Percentiles rank a stretch among this genome's conserved stretches.
These are phyloP conservation scores for Oligia latruncula DNA, from an alignment of 2,888 invertebrate species.

Conservation along the genomic window DNA sequence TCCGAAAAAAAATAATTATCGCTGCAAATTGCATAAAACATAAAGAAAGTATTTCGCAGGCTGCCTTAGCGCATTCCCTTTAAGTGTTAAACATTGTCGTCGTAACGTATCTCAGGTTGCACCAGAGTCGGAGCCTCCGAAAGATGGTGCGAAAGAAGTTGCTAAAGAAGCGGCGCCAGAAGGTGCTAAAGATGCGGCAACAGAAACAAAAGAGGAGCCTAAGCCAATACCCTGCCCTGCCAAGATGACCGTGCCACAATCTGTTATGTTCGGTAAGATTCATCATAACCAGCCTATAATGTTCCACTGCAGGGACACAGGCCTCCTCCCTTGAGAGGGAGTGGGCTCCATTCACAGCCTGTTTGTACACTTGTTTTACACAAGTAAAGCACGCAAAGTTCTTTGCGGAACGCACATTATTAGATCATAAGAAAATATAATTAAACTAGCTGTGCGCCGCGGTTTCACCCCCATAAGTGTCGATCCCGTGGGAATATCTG, in stretches of 20 bases:
- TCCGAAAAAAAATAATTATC: too few species aligned
- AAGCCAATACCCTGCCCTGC: conserved; percentile 80
- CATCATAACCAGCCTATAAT: neutral
- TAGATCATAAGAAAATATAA: too few species aligned
- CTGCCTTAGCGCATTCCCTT: too few species aligned
- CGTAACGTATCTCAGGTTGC: neutral
- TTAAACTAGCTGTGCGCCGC: too few species aligned
- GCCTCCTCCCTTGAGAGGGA: neutral
- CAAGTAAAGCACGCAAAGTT: too few species aligned
- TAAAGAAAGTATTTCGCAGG: too few species aligned
- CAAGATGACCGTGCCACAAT: conserved; percentile 77
- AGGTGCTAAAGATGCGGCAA: neutral
- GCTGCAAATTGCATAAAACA: neutral
- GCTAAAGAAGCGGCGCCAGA: neutral
- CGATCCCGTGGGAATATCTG: too few species aligned
- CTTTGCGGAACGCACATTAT: too few species aligned
- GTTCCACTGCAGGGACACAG: neutral
- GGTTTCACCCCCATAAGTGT: too few species aligned
- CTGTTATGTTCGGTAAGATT: conserved; percentile 79
- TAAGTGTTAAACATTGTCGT: neutral
- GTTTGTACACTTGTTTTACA: too few species aligned
- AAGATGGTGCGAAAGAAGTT: neutral
- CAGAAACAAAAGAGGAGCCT: conserved; percentile 55
- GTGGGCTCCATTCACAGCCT: neutral
- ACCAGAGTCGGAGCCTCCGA: neutral